A percentile compares a stretch with the other conserved stretches of the same genome.
phyloP scores from a whole-genome alignment of 2,113 vertebrate genomes.

The Hippocampus mohnikei region DNA sequence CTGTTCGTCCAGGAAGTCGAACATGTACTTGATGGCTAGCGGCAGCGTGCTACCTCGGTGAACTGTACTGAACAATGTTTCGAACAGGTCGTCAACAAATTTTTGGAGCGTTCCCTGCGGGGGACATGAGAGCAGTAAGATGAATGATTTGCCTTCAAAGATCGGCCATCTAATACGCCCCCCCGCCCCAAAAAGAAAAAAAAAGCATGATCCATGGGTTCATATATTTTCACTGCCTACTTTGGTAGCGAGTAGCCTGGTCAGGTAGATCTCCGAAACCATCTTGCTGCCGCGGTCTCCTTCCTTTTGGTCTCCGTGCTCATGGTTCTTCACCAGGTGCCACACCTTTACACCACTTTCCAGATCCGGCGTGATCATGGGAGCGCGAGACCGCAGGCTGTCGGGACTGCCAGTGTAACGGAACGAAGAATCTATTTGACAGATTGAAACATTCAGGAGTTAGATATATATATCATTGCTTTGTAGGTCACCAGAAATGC shows the following conservation, averaged over 20 bases:
- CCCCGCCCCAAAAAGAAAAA: too few relatives aligned
- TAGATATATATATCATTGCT: neutral
- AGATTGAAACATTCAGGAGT: neutral
- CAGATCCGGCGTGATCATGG: slow-evolving; percentile 97
- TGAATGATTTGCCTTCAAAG: neutral
- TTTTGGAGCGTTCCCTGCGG: slow-evolving; percentile 93
- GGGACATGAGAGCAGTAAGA: neutral
- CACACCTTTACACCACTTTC: slow-evolving; percentile 97
- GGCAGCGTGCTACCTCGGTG: slow-evolving; percentile 93
- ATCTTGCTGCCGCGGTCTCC: slow-evolving; percentile 97
- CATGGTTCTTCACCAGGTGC: slow-evolving; percentile 98
- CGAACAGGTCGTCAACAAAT: slow-evolving; percentile 95
- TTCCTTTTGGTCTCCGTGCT: slow-evolving; percentile 97
- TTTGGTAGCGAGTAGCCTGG: slow-evolving; percentile 93
- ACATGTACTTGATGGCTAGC: slow-evolving; percentile 99
- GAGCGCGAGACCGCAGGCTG: slow-evolving; percentile 91
- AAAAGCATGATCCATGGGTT: neutral
- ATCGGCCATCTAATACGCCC: neutral
- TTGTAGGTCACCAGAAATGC: neutral
- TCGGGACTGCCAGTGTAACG: slow-evolving; percentile 96
- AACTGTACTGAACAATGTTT: slow-evolving; percentile 97
- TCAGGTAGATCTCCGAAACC: slow-evolving; percentile 99
- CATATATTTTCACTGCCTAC: slow-evolving; percentile 57
- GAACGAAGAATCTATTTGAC: slow-evolving; percentile 86
- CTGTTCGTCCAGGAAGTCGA: slow-evolving; percentile 98